phyloP scores from a whole-genome alignment of 2,113 vertebrate genomes.

The Trichomycterus rosablanca region DNA sequence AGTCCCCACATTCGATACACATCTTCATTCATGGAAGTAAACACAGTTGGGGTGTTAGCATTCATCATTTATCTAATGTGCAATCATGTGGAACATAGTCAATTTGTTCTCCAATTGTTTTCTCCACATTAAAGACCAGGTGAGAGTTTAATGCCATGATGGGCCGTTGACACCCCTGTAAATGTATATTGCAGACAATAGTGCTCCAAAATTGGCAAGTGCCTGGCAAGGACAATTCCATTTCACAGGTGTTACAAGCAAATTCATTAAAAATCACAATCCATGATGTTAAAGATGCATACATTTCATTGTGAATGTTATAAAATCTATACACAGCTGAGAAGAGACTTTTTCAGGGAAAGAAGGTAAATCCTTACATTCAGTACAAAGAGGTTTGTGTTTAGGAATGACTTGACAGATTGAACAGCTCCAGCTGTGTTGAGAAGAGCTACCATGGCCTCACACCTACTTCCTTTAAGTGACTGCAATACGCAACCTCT shows the following conservation, averaged over 20 bases:
- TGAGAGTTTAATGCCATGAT: constrained; percentile 40
- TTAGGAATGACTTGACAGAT: constrained; percentile 64
- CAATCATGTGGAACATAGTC: constrained; percentile 11
- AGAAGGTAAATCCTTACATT: not conserved
- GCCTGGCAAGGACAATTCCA: constrained; percentile 33
- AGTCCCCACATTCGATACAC: not conserved
- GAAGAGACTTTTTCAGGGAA: not conserved
- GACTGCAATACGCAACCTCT: constrained; percentile 73
- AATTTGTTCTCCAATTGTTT: constrained; percentile 31
- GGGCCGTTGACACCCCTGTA: constrained; percentile 27
- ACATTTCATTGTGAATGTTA: not conserved
- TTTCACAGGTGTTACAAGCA: too few species aligned
- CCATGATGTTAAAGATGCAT: too few species aligned
- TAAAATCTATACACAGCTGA: not conserved
- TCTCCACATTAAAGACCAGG: constrained; percentile 42
- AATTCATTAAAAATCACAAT: too few species aligned
- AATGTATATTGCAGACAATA: constrained; percentile 46
- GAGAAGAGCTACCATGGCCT: constrained; percentile 60
- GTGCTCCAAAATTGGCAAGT: constrained; percentile 35
- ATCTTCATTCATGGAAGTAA: not conserved
- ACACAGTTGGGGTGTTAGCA: not conserved
- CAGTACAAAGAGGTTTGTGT: constrained; percentile 24
- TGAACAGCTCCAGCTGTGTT: constrained; percentile 71
- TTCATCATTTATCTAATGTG: constrained; percentile 18
- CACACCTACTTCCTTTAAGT: constrained; percentile 63